Conservation (phyloP, 2,888 invertebrate genomes). For the Parnassius smintheus region DNA sequence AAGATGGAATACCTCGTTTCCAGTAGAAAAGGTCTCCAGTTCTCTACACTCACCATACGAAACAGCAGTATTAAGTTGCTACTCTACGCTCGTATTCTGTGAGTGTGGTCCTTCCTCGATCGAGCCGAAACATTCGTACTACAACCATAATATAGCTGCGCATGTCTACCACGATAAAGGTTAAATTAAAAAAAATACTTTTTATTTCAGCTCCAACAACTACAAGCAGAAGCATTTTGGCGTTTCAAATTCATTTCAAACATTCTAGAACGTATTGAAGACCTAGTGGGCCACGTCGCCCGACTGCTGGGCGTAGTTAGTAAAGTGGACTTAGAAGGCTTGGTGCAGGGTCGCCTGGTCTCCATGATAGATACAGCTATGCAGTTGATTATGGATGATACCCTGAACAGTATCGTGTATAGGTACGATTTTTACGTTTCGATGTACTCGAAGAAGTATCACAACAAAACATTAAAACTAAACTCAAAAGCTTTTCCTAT, state of each 20-base stretch:
- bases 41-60: too few species aligned
- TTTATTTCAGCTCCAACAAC: conserved; percentile 50
- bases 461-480: too few species aligned
- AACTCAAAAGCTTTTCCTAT: too few species aligned
- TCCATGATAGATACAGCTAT: conserved; percentile 67
- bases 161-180: too few species aligned
- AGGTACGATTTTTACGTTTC: conserved; percentile 37
- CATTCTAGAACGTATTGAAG: conserved; percentile 61
- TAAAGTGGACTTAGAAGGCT: conserved; percentile 56
- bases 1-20: too few species aligned
- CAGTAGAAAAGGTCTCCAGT: too few species aligned
- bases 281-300: conserved; percentile 58
- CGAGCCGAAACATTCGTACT: too few species aligned
- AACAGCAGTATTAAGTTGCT: too few species aligned
- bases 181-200: background rate
- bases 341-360: conserved; percentile 51
- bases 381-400: conserved; percentile 68
- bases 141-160: too few species aligned
- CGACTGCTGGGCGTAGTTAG: conserved; percentile 70
- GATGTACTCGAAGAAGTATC: too few species aligned
- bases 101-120: too few species aligned
- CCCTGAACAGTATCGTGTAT: conserved; percentile 62
- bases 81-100: too few species aligned
- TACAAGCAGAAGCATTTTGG: conserved; percentile 72
- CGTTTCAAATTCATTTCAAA: conserved; percentile 68